phyloP scores from a whole-genome alignment of 2,888 invertebrate species.

The Zele albiditarsus region DNA sequence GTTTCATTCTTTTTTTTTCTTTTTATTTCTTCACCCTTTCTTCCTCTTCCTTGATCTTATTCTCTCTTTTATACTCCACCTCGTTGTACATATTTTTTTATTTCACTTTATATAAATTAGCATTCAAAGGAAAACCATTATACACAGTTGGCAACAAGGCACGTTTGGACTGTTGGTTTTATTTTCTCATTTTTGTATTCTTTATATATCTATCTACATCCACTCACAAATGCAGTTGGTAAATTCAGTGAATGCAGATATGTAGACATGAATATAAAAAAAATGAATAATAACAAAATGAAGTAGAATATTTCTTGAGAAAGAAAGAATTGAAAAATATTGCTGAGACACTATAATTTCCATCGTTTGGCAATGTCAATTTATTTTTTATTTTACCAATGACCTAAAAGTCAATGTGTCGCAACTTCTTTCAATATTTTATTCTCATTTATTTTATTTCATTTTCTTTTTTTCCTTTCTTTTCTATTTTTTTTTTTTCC shows the following conservation, averaged over 20 bases:
- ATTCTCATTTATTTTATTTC: background rate
- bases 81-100: background rate
- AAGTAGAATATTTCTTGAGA: background rate
- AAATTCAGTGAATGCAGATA: background rate
- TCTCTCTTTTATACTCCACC: conserved; percentile 20
- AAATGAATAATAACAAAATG: background rate
- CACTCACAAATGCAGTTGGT: background rate
- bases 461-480: background rate
- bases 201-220: too few relatives aligned
- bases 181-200: too few relatives aligned
- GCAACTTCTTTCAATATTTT: background rate
- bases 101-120: conserved; percentile 44
- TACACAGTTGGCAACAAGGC: too few relatives aligned
- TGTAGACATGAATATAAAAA: background rate
- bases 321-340: background rate
- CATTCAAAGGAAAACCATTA: conserved; percentile 52
- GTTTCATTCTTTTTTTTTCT: background rate
- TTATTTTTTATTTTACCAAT: background rate
- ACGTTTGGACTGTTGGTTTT: too few relatives aligned
- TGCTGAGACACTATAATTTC: background rate
- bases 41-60: background rate
- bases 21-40: background rate
- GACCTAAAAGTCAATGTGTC: background rate
- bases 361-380: background rate
- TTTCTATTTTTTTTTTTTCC: background rate